Evolutionary conservation across 2,888 invertebrate species (phyloP), one percentile per base, ranked within the genome.

Genomic region (Lasioglossum pauxillum): DNA sequence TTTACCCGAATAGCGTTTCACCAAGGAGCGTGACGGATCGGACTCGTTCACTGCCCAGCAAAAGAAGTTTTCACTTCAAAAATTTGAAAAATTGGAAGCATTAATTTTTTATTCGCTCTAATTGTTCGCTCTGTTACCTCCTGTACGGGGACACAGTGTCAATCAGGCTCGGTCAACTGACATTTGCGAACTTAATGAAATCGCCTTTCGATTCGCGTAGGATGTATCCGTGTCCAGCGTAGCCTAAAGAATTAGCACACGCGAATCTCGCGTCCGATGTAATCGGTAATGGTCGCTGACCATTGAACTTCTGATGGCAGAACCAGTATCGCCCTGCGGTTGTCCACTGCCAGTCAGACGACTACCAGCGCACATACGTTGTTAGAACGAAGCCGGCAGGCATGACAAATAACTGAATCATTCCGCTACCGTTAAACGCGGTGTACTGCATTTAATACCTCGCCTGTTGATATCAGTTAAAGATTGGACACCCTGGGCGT

Each of bases 221-320:
- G 82, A 85, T 71, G 84, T 23, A n/a, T 19, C 60, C 19, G 27
- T 31, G 80, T 41, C 35, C 14, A 19, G 35, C 7, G 49, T 64
- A 67, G 16, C 12, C 57, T 8, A 76, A 78, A 82, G 80, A 87
- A 90, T 74, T 76, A 74, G 86, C 79, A 71, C 89, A 82, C 80
- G 60, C 84, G 84, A 85, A 90, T 87, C 82, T 78, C 69, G 75
- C 64, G 80, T 23, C 67, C 83, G 85, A 83, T 77, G 80, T 46
- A 60, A 79, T 69, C 80, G 74, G 53, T 76, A 88, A 88, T 82
- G 82, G 75, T 57, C 60, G 74, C n/a, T 88, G 88, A 87, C 88
- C 90, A 85, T 90, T 90, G 90, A 90, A 89, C 90, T 90, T 90
- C 83, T 84, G 83, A 82, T 84, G 83, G 80, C 35, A 53, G 80